phyloP scores from a whole-genome alignment of 1,140 invertebrate genomes.

The Cyrtorhinus lividipennis region DNA sequence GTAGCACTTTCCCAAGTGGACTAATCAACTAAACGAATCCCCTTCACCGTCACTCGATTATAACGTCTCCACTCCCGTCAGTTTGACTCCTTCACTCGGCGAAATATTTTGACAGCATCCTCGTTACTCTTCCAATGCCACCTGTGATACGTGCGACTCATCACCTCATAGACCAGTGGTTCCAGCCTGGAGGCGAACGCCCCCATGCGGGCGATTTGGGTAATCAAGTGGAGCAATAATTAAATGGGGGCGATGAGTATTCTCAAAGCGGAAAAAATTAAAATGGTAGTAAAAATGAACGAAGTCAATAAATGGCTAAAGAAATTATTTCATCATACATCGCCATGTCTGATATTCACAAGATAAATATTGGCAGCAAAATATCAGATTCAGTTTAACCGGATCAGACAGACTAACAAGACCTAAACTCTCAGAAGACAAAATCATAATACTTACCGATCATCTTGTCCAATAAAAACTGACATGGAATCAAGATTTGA shows the following conservation, averaged over 20 bases:
- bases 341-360: no score
- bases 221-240: no score
- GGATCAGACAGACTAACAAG: background rate
- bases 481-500: background rate
- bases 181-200: background rate
- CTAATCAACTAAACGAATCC: no score
- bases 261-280: background rate
- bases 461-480: background rate
- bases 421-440: background rate
- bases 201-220: background rate
- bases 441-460: background rate
- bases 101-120: no score
- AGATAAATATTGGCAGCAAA: background rate
- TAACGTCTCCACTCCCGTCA: no score
- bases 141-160: no score
- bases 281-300: background rate
- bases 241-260: background rate
- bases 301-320: background rate
- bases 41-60: no score
- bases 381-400: background rate
- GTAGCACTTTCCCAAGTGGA: no score
- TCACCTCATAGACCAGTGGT: background rate
- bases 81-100: no score
- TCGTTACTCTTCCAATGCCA: no score
- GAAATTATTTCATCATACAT: no score